Base-by-base conservation (phyloP, 2,113 vertebrate genomes). In the Pantherophis guttatus region DNA sequence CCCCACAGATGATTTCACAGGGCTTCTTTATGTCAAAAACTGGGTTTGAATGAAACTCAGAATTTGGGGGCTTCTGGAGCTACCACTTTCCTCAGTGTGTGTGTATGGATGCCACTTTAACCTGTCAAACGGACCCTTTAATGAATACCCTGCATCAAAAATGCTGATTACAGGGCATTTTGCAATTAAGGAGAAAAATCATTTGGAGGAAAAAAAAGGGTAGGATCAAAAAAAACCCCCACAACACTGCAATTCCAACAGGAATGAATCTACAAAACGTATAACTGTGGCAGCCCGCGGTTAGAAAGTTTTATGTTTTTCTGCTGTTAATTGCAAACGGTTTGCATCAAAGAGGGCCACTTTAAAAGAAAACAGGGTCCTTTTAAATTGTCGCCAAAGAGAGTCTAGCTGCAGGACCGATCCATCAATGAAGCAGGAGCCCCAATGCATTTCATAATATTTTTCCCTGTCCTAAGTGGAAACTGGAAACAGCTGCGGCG, bases 321-420 rank as follows among this genome's bases (percentile, higher is more conserved):
- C 94, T 94, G 57, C 91, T 90, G 52, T 70, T 93, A 57, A 93
- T 90, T 8, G 11, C 91, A 52, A 70, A 85, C 52, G 39, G 90
- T 48, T 94, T 94, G 93, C 89, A 86, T 58, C 23, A 26, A 89
- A 85, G 62, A 94, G 86, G 90, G 92, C 94, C 94, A 94, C 94
- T 95, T 95, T 94, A 81, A 2, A 23, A 50, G 58, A 93, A 94
- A 90, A 96, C 95, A 97, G 96, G 23, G 70, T 58, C 91, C 88
- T 90, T 90, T 96, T 96, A 21, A 81, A 17, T 9, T 39, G 15
- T 81, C 8, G 8, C 75, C 75, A 81, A 81, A 81, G 33, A 8
- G 3, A 21, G 33, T 81, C 17, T 81, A 81, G 21, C 62, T 15
- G 89, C 29, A 58, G 88, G 95, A 94, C 87, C 91, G 26, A 95